Evolutionary conservation across 1,140 invertebrate species (phyloP), one percentile per base, ranked within the genome.

Genomic region (Reticulitermes speratus): DNA sequence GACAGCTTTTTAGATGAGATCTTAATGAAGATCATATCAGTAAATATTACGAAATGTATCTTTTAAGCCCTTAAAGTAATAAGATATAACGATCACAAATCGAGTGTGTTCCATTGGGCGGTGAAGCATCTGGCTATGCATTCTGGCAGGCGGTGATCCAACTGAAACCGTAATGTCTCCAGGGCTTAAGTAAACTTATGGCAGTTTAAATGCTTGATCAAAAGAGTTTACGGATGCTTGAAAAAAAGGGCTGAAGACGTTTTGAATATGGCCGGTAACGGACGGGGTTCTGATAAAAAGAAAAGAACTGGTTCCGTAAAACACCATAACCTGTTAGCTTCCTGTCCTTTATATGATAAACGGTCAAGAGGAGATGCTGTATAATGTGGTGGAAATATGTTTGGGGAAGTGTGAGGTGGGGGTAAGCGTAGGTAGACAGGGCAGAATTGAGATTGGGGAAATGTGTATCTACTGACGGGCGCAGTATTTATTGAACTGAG

Each of bases 231-330:
- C 25, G 65, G n/a, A 30, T n/a, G 3, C 25, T 75, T 55, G n/a
- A 75, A 30, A 16, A 69, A 16, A 25, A 25, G 65, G n/a, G 12
- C 25, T 8, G 65, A 16, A 16, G n/a, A 75, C 65, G 14, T 75
- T 75, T 30, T 75, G 65, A 75, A 75, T 75, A 7, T 75, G 65
- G n/a, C 65, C 65, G 65, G 65, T 75, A 75, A 75, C 65, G 65
- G n/a, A 25, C 3, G n/a, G n/a, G 25, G 65, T 75, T 30, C 5
- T 75, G n/a, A 75, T 8, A 75, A 25, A 75, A n/a, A 30, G 25
- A 23, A 65, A 75, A 30, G 65, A 25, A 25, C n/a, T 75, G 14
- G 65, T n/a, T n/a, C n/a, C n/a, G 12, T n/a, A 75, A 75, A 23
- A 25, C 65, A 30, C 65, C 25, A 30, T 30, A 75, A 75, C 65